Percentiles rank a stretch among this genome's conserved stretches.
Conservation (phyloP, 2,888 invertebrate genomes). For the Nemapogon koenigi region DNA sequence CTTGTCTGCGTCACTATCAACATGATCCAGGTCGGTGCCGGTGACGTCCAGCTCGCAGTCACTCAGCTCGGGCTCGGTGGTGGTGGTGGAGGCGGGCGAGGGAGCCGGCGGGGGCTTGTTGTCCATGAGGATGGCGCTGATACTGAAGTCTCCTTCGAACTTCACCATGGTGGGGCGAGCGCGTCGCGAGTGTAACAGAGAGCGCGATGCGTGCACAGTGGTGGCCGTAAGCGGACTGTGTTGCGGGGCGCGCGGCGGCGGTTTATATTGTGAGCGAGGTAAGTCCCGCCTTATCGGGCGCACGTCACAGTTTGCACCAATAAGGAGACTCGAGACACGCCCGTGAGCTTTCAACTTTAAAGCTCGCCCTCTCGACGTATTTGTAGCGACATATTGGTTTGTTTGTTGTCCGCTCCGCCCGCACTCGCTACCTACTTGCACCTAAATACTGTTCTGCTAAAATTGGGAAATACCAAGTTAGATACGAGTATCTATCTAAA, state of each 20-base stretch:
- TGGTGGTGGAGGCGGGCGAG: constrained; percentile 36
- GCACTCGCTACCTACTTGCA: too few relatives aligned
- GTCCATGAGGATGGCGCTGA: constrained; percentile 76
- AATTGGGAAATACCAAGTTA: too few relatives aligned
- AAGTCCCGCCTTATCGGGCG: constrained; percentile 32
- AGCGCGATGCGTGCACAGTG: constrained; percentile 38
- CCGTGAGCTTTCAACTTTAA: neutral
- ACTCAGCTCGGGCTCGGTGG: constrained; percentile 50
- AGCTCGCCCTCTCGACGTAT: neutral
- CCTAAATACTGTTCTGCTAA: too few relatives aligned
- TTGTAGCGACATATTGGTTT: neutral
- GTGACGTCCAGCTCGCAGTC: constrained; percentile 81
- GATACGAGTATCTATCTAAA: too few relatives aligned
- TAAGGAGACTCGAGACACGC: too few relatives aligned
- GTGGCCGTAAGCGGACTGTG: constrained; percentile 40
- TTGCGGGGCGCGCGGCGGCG: constrained; percentile 46
- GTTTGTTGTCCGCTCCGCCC: neutral
- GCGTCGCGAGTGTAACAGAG: constrained; percentile 32
- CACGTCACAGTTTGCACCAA: too few relatives aligned
- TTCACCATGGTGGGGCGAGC: constrained; percentile 57
- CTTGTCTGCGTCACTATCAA: constrained; percentile 64
- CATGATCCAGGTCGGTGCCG: constrained; percentile 76
- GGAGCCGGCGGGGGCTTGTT: constrained; percentile 48
- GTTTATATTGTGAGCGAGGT: constrained; percentile 34
- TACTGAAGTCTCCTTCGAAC: constrained; percentile 78